Evolutionary conservation across 1,140 invertebrate species (phyloP).

Genomic region (Drosophila serrata): DNA sequence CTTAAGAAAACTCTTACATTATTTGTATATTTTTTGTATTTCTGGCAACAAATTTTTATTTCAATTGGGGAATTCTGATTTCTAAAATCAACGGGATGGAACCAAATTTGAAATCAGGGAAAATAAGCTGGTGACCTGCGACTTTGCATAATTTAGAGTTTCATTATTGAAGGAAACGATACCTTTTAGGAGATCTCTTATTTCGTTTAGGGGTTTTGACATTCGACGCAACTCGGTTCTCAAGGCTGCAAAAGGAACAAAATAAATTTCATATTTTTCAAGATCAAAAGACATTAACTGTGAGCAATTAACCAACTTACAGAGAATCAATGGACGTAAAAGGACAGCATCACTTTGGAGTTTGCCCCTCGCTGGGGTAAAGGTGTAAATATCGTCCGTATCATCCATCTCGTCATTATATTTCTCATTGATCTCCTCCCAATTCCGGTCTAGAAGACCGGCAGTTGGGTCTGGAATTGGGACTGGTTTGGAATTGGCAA

Average conservation of each 20-base stretch:
- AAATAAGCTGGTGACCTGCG: neutral
- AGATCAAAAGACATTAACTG: neutral
- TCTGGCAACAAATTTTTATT: neutral
- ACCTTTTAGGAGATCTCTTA: neutral
- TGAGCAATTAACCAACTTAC: neutral
- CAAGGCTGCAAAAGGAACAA: neutral
- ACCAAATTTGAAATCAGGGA: slow-evolving; percentile 3
- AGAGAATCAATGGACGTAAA: neutral
- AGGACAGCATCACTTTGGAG: neutral
- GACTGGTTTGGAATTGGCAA: neutral
- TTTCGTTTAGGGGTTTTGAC: neutral
- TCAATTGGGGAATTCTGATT: neutral
- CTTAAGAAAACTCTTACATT: neutral
- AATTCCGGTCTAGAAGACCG: neutral
- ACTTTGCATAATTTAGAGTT: neutral
- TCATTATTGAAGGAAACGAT: neutral
- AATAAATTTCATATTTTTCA: neutral
- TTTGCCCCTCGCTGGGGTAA: neutral
- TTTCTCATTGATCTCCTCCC: neutral
- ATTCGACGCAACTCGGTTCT: neutral
- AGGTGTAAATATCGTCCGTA: neutral
- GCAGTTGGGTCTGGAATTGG: neutral
- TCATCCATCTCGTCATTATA: neutral
- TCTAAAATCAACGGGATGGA: slow-evolving; percentile 6
- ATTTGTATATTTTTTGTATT: slow-evolving; percentile 4